phyloP scores from a whole-genome alignment of 1,140 invertebrate genomes.

The Myzus persicae region DNA sequence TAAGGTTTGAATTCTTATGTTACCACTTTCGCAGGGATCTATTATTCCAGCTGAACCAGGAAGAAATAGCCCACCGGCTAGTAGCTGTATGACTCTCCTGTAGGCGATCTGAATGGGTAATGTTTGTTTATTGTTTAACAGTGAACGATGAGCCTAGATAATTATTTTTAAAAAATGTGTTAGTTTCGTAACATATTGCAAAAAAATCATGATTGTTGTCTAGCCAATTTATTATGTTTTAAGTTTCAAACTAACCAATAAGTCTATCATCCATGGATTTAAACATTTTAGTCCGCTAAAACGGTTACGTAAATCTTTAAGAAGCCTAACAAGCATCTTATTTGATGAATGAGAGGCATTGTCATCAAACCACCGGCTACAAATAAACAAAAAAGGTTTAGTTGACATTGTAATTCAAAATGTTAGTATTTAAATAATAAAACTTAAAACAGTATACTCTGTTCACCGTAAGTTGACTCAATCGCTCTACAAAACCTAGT shows the following conservation, averaged over 20 bases:
- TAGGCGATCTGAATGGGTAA: slow-evolving; percentile 91
- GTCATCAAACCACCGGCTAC: slow-evolving; percentile 95
- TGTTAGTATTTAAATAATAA: background rate
- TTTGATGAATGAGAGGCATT: slow-evolving; percentile 97
- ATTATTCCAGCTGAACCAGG: slow-evolving; percentile 85
- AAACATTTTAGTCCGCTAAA: slow-evolving; percentile 90
- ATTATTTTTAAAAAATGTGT: background rate
- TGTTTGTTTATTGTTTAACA: slow-evolving; percentile 94
- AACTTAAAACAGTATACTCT: background rate
- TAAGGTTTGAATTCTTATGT: slow-evolving; percentile 63
- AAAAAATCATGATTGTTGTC: background rate
- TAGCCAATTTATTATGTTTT: background rate
- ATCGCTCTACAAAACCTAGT: too few species aligned
- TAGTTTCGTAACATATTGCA: background rate
- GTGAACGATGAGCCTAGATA: slow-evolving; percentile 88
- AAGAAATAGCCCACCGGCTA: slow-evolving; percentile 92
- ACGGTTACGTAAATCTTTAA: slow-evolving; percentile 87
- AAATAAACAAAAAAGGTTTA: background rate
- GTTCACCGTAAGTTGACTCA: too few species aligned
- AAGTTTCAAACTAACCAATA: slow-evolving; percentile 71
- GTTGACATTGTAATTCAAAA: background rate
- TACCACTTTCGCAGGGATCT: slow-evolving; percentile 92
- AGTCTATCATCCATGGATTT: slow-evolving; percentile 95
- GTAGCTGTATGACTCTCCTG: slow-evolving; percentile 83
- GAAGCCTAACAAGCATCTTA: slow-evolving; percentile 91